Conservation (phyloP, 2,888 invertebrate species). For the Drosophila mimica region DNA sequence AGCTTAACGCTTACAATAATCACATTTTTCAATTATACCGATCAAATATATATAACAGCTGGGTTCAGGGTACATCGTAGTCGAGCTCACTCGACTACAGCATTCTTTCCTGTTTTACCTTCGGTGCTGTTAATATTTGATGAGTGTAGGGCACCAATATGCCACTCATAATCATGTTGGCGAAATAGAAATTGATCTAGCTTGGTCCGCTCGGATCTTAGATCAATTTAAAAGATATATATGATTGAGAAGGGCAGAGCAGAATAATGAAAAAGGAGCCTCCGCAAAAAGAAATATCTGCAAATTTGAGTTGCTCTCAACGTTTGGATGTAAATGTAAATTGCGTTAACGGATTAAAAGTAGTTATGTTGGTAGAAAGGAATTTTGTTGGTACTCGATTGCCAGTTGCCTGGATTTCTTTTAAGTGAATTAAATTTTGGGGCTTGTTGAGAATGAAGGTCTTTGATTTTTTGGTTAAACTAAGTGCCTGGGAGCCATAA, state of each 20-base stretch:
- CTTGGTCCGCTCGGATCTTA: background rate
- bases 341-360: background rate
- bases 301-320: background rate
- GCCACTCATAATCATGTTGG: conserved; percentile 49
- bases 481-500: background rate
- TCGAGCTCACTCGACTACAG: background rate
- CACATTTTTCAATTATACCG: background rate
- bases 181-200: background rate
- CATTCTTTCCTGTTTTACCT: background rate
- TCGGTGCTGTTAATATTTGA: conserved; percentile 45
- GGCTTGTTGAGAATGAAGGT: background rate
- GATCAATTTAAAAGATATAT: background rate
- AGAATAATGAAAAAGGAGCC: background rate
- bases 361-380: too few relatives aligned
- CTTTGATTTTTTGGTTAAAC: background rate
- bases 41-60: background rate
- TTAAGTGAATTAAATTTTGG: background rate
- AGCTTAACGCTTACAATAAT: background rate
- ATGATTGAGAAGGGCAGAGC: background rate
- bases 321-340: background rate
- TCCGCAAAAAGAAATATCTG: background rate
- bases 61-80: background rate
- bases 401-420: background rate
- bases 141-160: conserved; percentile 8
- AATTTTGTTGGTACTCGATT: background rate